phyloP scores from a whole-genome alignment of 2,888 invertebrate genomes.

The Sialis lutaria region DNA sequence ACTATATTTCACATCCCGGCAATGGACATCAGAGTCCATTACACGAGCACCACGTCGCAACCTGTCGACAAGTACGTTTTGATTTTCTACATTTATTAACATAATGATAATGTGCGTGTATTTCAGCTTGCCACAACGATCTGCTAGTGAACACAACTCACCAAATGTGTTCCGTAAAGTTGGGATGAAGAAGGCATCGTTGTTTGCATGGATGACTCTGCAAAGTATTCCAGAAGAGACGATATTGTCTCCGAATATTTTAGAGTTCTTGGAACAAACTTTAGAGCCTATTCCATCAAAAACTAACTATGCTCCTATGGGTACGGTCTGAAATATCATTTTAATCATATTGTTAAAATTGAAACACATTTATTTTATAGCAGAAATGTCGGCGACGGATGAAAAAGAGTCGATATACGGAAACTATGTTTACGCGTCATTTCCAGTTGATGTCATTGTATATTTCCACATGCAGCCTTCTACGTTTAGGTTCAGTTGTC shows the following conservation, averaged over 20 bases:
- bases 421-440: slow-evolving; percentile 78
- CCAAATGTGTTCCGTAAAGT: slow-evolving; percentile 21
- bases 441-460: slow-evolving; percentile 96
- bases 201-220: slow-evolving; percentile 90
- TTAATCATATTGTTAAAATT: slow-evolving; percentile 10
- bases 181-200: slow-evolving; percentile 69
- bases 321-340: slow-evolving; percentile 7
- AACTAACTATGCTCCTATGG: slow-evolving; percentile 17
- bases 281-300: slow-evolving; percentile 79
- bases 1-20: slow-evolving; percentile 86
- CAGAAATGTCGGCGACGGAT: slow-evolving; percentile 10
- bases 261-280: slow-evolving; percentile 94
- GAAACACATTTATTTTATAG: slow-evolving; percentile 3
- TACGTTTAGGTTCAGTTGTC: slow-evolving; percentile 87
- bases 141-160: not conserved
- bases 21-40: slow-evolving; percentile 47
- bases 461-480: slow-evolving; percentile 98
- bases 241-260: slow-evolving; percentile 88
- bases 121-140: not conserved
- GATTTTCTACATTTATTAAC: not conserved
- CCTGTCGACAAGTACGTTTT: not conserved
- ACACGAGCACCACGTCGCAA: slow-evolving; percentile 12
- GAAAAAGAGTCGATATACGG: slow-evolving; percentile 43
- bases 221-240: slow-evolving; percentile 97
- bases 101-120: not conserved